Evolutionary conservation across 2,888 invertebrate species (phyloP).

Genomic region (Acrobasis repandana): DNA sequence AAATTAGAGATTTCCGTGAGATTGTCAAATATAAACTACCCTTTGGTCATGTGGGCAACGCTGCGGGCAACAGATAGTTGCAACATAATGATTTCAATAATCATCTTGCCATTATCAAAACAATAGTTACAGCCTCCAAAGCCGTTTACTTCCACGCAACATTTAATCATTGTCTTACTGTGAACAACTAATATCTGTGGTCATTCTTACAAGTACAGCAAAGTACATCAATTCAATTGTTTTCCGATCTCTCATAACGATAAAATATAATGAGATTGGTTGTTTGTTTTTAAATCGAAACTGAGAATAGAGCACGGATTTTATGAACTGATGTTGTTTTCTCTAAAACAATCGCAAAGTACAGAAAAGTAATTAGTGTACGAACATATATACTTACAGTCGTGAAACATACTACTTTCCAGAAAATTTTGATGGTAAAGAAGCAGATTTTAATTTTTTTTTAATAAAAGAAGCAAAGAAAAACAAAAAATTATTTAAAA

Average conservation of each 20-base stretch:
- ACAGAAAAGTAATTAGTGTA: no score
- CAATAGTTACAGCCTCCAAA: conserved; percentile 4
- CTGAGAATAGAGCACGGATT: conserved; percentile 7
- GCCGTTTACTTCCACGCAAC: not conserved
- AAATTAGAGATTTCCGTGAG: no score
- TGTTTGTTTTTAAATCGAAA: conserved; percentile 10
- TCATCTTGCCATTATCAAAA: not conserved
- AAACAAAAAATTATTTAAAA: no score
- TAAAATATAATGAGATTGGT: conserved; percentile 16
- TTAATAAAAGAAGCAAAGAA: no score
- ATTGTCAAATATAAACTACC: no score
- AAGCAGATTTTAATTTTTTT: no score
- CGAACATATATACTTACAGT: no score
- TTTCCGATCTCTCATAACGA: conserved; percentile 17
- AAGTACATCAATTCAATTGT: conserved; percentile 21
- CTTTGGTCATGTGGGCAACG: no score
- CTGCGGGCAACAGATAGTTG: not conserved
- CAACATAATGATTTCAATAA: not conserved
- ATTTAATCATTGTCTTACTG: not conserved
- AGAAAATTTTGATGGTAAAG: no score
- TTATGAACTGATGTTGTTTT: not conserved
- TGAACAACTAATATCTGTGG: not conserved
- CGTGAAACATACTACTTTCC: no score
- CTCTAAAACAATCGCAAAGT: not conserved
- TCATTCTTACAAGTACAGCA: conserved; percentile 18